Evolutionary conservation across 2,113 vertebrate species (phyloP).

Genomic region (Mugil cephalus): DNA sequence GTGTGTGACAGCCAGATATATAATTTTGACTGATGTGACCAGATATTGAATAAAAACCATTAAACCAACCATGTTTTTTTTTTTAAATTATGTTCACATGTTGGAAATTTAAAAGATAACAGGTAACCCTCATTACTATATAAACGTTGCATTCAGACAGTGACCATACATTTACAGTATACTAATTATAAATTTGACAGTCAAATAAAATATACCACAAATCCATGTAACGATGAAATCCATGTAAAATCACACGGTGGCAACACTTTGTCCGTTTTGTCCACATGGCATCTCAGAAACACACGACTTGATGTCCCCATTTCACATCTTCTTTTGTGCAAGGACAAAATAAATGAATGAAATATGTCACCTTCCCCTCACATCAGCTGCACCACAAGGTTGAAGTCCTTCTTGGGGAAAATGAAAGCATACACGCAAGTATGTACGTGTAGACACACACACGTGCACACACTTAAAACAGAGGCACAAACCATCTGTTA

Average conservation of each 20-base stretch:
- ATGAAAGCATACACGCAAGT: background rate
- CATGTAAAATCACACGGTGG: background rate
- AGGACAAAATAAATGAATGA: too few relatives aligned
- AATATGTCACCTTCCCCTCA: background rate
- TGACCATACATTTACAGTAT: background rate
- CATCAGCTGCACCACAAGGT: constrained; percentile 2
- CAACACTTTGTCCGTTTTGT: background rate
- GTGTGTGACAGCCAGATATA: too few relatives aligned
- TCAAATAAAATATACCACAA: background rate
- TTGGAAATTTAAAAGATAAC: too few relatives aligned
- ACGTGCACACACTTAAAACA: background rate
- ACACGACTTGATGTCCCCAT: too few relatives aligned
- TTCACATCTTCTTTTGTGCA: too few relatives aligned
- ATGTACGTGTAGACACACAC: constrained; percentile 17
- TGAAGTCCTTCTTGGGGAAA: background rate
- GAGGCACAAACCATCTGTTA: constrained; percentile 45
- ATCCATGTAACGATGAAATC: background rate
- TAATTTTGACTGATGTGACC: background rate
- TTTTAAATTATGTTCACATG: too few relatives aligned
- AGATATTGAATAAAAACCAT: background rate
- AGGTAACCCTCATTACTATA: too few relatives aligned
- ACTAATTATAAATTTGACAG: background rate
- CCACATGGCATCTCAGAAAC: background rate
- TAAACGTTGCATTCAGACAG: too few relatives aligned
- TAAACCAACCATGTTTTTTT: too few relatives aligned